Base-by-base conservation (phyloP, 2,113 vertebrate genomes). In the Platycercus adscitus region DNA sequence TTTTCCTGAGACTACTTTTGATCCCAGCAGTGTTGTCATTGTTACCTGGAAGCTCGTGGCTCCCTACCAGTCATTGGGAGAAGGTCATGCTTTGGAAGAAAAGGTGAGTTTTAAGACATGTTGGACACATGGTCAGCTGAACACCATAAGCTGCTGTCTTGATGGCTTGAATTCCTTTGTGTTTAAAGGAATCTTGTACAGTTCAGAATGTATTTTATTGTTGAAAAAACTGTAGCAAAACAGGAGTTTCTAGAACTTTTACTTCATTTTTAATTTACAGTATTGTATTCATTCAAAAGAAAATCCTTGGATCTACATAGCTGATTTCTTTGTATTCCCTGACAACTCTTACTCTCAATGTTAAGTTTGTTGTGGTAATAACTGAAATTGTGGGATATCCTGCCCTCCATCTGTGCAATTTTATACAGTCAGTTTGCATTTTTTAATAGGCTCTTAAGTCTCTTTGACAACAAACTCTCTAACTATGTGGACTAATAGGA, bases 41-140 rank as follows among this genome's bases (percentile, higher is more conserved):
- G 96, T 99, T 96, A 99, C 99, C 25, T 99, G 99, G 99, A 97
- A 97, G 25, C 97, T 98, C 0, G 96, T 99, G 58, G 97, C 98
- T 86, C 93, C 98, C n/a, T 97, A 98, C 41, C 95, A 91, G 77
- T 91, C 95, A 70, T 77, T 87, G 4, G 94, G 85, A 86, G 89
- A 96, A 91, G 97, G 96, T 87, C 88, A 96, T 8, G 24, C 75
- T 66, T 65, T 94, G 49, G 94, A 97, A 81, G 98, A 88, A 91
- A 98, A 98, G 98, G 99, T 99, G 84, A 80, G 5, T 28, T 89
- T 80, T 88, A 33, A 63, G 49, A 53, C 2, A 2, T 35, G 3
- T n/a, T 78, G 55, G 20, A 43, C 11, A 29, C 3, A 2, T 4
- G 10, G 47, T 81, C 43, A 75, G 28, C 24, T 78, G 11, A 78